phyloP scores from a whole-genome alignment of 2,888 invertebrate genomes.

The Neoascia interrupta region DNA sequence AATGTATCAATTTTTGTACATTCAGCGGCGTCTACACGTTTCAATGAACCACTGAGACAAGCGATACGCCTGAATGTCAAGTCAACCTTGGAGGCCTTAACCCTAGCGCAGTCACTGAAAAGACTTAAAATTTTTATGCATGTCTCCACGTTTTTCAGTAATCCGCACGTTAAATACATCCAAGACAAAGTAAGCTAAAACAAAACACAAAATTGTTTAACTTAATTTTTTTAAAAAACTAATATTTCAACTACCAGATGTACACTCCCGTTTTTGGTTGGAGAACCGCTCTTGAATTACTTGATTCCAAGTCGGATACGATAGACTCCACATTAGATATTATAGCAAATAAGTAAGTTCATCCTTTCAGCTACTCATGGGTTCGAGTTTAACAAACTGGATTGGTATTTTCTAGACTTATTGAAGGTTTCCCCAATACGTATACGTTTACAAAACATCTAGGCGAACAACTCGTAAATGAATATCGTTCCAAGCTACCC shows the following conservation, averaged over 20 bases:
- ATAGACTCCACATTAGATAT: constrained; percentile 70
- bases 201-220: constrained; percentile 69
- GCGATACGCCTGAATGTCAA: constrained; percentile 84
- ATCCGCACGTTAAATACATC: constrained; percentile 86
- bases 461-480: constrained; percentile 89
- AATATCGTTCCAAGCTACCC: constrained; percentile 85
- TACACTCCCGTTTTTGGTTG: constrained; percentile 75
- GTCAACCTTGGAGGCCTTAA: constrained; percentile 83
- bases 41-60: constrained; percentile 87
- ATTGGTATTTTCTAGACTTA: constrained; percentile 71
- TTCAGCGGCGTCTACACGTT: constrained; percentile 89
- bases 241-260: no score
- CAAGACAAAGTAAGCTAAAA: constrained; percentile 83
- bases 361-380: not conserved
- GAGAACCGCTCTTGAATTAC: constrained; percentile 72
- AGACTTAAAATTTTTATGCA: constrained; percentile 84
- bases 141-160: constrained; percentile 92
- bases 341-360: constrained; percentile 75
- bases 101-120: constrained; percentile 82
- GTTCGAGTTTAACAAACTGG: not conserved
- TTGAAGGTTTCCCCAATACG: constrained; percentile 86
- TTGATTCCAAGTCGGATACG: constrained; percentile 67
- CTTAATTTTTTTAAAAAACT: not conserved
- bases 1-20: constrained; percentile 87
- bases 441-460: constrained; percentile 94